phyloP scores from a whole-genome alignment of 2,113 vertebrate genomes.

The Blennius ocellaris region DNA sequence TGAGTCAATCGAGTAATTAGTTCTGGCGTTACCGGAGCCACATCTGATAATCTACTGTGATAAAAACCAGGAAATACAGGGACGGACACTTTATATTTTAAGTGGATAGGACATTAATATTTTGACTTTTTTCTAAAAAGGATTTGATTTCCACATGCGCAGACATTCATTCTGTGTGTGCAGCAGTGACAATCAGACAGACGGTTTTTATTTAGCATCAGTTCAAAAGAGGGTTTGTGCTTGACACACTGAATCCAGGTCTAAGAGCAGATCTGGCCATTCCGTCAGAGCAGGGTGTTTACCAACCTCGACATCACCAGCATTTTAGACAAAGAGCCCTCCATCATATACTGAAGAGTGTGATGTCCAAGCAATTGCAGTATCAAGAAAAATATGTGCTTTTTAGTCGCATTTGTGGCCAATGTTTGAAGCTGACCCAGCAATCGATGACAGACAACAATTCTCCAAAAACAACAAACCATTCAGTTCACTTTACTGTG shows the following conservation, averaged over 20 bases:
- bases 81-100: not conserved
- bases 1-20: not conserved
- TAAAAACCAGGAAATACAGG: not conserved
- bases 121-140: slow-evolving; percentile 2
- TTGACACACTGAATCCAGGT: not conserved
- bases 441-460: not conserved
- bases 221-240: not conserved
- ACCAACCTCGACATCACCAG: not conserved
- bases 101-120: not conserved
- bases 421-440: not conserved
- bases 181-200: not conserved
- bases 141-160: not conserved
- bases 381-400: not conserved
- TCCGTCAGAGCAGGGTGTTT: not conserved
- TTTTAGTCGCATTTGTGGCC: not conserved
- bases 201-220: not conserved
- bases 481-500: not conserved
- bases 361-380: not conserved
- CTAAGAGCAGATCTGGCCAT: not conserved
- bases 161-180: not conserved
- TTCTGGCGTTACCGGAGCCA: not conserved
- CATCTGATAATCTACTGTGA: not conserved
- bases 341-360: too few relatives aligned
- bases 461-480: not conserved
- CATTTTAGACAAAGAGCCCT: too few relatives aligned